Evolutionary conservation across 2,888 invertebrate genomes (phyloP), one percentile per base, ranked within the genome.

Genomic region (Fabriciana adippe): DNA sequence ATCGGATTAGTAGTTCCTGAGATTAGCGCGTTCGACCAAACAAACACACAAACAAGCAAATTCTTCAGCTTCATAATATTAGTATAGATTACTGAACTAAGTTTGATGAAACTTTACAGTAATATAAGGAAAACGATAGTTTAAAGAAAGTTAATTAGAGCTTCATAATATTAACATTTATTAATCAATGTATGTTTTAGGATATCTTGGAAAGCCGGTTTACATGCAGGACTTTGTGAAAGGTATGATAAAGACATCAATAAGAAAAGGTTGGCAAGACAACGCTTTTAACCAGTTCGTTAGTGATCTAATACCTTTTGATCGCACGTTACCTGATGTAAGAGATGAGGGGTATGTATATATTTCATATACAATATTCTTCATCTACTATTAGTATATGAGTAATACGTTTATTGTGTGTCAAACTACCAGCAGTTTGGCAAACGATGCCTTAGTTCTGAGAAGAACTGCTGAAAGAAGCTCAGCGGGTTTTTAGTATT

Each of bases 281-380:
- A 98, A 99, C 84, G 98, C 98, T 18, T 99, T 99, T 91, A 99
- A 99, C 93, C 97, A 98, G 88, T 99, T 98, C 85, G 97, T 95
- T 74, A 98, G 98, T 81, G 99, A 99, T 90, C 94, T 98, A 89
- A 98, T 99, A 80, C 98, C 98, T 21, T 94, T 99, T 15, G 97
- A 97, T 83, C 94, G 99, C 69, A 94, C 94, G 41, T 93, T 99
- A 73, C 97, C 97, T 0, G 98, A 98, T 90, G 96, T 97, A 0
- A 93, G 99, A 66, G 72, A 73, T 55, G 62, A 68, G 48, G 67
- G 71, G 74, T 75, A 67, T 31, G 69, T 21, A 6, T 51, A 0
- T 18, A 35, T 3, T 15, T 3, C 2, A 41, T 61, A 8, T 41
- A 41, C 11, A 8, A 2, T 8, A 11, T 59, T 13, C 6, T 1